A percentile compares a stretch with the other conserved stretches of the same genome.
These are phyloP conservation scores for Parochlus steinenii DNA, from an alignment of 2,888 invertebrate genomes.

Conservation along the genomic window DNA sequence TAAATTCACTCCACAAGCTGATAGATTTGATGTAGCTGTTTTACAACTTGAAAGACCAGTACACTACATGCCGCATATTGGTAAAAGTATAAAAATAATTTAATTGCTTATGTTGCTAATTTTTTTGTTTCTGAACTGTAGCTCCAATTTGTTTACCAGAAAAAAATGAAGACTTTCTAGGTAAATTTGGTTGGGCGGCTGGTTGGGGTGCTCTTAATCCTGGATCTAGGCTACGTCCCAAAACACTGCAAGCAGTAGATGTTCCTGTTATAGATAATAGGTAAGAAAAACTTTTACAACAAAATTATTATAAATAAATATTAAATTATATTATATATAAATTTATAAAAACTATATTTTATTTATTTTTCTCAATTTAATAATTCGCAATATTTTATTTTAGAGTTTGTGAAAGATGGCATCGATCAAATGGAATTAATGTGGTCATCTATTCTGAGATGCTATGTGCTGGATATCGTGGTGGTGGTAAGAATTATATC, in stretches of 20 bases:
- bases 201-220: slow-evolving; percentile 81
- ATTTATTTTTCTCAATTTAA: not conserved
- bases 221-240: slow-evolving; percentile 72
- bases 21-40: slow-evolving; percentile 82
- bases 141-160: slow-evolving; percentile 83
- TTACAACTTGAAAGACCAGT: slow-evolving; percentile 72
- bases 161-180: slow-evolving; percentile 75
- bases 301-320: too few species aligned
- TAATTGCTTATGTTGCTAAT: slow-evolving; percentile 2
- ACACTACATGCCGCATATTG: slow-evolving; percentile 79
- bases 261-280: slow-evolving; percentile 87
- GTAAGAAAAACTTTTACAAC: slow-evolving; percentile 32
- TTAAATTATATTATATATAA: not conserved
- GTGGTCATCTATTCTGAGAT: slow-evolving; percentile 82
- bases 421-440: slow-evolving; percentile 41
- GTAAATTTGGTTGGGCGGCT: slow-evolving; percentile 82
- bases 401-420: slow-evolving; percentile 44
- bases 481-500: slow-evolving; percentile 54
- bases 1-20: slow-evolving; percentile 85
- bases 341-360: not conserved
- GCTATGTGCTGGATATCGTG: slow-evolving; percentile 85
- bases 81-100: slow-evolving; percentile 24
- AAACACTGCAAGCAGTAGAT: slow-evolving; percentile 79
- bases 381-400: slow-evolving; percentile 7
- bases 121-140: slow-evolving; percentile 22